Evolutionary conservation across 92 coral and sea anemone genomes (phyloP).

Genomic region (Montipora capitata): DNA sequence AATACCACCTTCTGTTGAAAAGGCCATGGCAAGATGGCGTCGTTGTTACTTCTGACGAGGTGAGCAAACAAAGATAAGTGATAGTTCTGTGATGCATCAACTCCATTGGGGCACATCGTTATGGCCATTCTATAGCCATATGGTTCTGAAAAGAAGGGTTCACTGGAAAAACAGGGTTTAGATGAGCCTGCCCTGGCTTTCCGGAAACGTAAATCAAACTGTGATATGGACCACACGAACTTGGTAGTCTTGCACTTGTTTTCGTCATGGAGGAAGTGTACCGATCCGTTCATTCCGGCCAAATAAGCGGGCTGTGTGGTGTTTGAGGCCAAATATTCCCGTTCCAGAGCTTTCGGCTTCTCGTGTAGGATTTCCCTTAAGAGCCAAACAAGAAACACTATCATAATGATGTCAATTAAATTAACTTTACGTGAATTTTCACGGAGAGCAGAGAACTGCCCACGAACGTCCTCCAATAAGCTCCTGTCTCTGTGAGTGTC

Average conservation of each 20-base stretch:
- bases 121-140: conserved; percentile 11
- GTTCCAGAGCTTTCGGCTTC: neutral
- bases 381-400: no score
- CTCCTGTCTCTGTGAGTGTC: no score
- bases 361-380: no score
- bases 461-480: neutral
- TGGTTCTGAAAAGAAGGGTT: no score
- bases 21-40: conserved; percentile 26
- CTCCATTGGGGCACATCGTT: conserved; percentile 40
- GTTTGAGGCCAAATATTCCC: neutral
- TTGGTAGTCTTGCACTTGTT: neutral
- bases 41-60: conserved; percentile 44
- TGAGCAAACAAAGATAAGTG: conserved; percentile 28
- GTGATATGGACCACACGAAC: neutral
- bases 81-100: neutral
- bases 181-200: no score
- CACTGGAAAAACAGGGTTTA: no score
- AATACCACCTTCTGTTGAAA: neutral
- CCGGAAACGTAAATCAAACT: neutral
- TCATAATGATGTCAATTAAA: no score
- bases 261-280: neutral
- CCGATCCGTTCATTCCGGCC: neutral
- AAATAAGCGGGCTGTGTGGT: neutral
- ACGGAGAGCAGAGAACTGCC: neutral
- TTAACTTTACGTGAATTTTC: no score